These are phyloP conservation scores for Chrysopa pallens DNA, from an alignment of 1,140 invertebrate species.

Conservation along the genomic window DNA sequence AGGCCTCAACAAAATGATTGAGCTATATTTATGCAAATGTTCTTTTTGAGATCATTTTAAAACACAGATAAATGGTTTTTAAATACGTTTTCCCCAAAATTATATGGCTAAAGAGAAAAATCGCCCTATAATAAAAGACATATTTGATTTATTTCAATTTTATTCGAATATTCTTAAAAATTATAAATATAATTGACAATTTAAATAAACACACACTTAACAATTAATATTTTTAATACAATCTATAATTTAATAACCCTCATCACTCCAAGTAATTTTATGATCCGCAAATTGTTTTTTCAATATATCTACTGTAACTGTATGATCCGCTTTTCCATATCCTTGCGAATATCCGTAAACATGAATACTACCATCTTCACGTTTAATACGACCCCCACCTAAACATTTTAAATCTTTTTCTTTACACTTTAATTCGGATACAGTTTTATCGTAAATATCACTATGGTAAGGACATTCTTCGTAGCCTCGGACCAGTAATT, in stretches of 20 bases:
- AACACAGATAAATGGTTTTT: too few relatives aligned
- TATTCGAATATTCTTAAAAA: too few relatives aligned
- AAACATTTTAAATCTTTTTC: slow-evolving; percentile 18
- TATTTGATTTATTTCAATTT: neutral
- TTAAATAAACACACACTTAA: too few relatives aligned
- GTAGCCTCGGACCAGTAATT: slow-evolving; percentile 60
- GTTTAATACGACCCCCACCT: slow-evolving; percentile 71
- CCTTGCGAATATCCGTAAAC: slow-evolving; percentile 82
- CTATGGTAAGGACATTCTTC: slow-evolving; percentile 48
- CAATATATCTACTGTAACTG: slow-evolving; percentile 48
- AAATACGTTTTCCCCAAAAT: too few relatives aligned
- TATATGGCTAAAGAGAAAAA: too few relatives aligned
- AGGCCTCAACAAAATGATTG: too few relatives aligned
- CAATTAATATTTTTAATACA: too few relatives aligned
- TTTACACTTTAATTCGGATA: slow-evolving; percentile 23
- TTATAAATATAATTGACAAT: too few relatives aligned
- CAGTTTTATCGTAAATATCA: slow-evolving; percentile 48
- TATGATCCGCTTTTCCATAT: slow-evolving; percentile 73
- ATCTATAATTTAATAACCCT: slow-evolving; percentile 48
- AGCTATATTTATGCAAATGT: too few relatives aligned
- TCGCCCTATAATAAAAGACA: too few relatives aligned
- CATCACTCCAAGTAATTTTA: slow-evolving; percentile 56
- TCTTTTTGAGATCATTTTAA: too few relatives aligned
- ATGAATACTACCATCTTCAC: slow-evolving; percentile 49
- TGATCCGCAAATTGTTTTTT: slow-evolving; percentile 59